These are phyloP conservation scores for Cyclura pinguis DNA, from an alignment of 2,797 vertebrate species.

Conservation along the genomic window DNA sequence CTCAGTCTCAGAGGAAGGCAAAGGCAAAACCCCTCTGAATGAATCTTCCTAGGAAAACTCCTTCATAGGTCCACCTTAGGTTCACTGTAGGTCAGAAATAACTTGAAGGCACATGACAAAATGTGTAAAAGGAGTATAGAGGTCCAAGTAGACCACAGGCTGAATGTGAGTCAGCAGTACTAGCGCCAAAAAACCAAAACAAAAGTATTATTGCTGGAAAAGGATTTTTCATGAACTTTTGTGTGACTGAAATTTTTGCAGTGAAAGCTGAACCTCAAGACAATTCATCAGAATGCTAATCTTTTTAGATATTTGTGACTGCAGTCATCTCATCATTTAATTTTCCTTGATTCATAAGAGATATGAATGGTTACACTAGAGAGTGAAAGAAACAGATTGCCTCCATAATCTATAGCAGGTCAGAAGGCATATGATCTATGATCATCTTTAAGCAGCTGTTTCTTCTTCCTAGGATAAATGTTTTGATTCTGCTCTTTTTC, in stretches of 20 bases:
- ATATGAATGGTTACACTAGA: conserved; percentile 3
- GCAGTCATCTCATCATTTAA: conserved; percentile 6
- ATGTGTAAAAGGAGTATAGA: conserved; percentile 39
- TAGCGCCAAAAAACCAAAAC: conserved; percentile 22
- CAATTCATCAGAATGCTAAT: not conserved
- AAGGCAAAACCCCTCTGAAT: too few species aligned
- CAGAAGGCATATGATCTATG: conserved; percentile 24
- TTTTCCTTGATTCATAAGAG: conserved; percentile 21
- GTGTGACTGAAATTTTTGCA: not conserved
- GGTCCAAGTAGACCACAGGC: not conserved
- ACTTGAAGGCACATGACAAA: not conserved
- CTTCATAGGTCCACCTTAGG: too few species aligned
- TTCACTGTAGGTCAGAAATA: too few species aligned
- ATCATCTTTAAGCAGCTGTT: conserved; percentile 32
- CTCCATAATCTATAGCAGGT: conserved; percentile 17
- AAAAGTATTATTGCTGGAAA: conserved; percentile 54
- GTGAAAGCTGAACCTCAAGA: not conserved
- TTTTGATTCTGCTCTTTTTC: conserved; percentile 15
- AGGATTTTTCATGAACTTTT: conserved; percentile 24
- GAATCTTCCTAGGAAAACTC: too few species aligned
- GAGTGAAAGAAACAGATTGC: conserved; percentile 15
- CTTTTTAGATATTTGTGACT: conserved; percentile 5
- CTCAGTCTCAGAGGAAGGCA: too few species aligned
- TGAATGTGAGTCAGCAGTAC: too few species aligned
- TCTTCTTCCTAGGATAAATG: not conserved